phyloP scores from a whole-genome alignment of 2,888 invertebrate species.

The Imbricaverruca yamaguchii region DNA sequence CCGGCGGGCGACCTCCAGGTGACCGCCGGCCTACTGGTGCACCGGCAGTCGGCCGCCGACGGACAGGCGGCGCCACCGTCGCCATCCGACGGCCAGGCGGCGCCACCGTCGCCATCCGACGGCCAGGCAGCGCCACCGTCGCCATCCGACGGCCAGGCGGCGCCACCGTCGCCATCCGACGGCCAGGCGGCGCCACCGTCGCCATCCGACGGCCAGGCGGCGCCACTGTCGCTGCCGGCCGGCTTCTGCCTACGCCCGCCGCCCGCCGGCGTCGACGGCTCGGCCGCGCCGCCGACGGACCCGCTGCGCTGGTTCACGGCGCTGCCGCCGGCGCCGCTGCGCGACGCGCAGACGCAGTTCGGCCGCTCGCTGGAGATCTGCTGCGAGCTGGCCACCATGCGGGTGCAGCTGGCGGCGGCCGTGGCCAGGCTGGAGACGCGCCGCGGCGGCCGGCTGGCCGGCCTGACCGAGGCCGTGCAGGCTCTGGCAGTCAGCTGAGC shows the following conservation, averaged over 20 bases:
- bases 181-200: no score
- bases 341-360: not conserved
- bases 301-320: slow-evolving; percentile 21
- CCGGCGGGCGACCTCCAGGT: not conserved
- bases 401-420: not conserved
- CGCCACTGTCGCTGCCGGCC: no score
- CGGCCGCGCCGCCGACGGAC: not conserved
- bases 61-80: not conserved
- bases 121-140: no score
- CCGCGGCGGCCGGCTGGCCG: not conserved
- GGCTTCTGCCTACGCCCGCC: no score
- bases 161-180: no score
- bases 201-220: not conserved
- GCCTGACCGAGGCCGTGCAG: not conserved
- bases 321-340: slow-evolving; percentile 20
- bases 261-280: not conserved
- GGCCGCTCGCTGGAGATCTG: not conserved
- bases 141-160: not conserved
- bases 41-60: not conserved
- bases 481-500: not conserved
- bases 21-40: not conserved
- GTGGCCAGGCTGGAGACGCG: not conserved
- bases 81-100: not conserved
- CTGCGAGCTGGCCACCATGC: not conserved
- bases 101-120: not conserved